Conservation (phyloP, 2,113 vertebrate species). For the Pipra filicauda region DNA sequence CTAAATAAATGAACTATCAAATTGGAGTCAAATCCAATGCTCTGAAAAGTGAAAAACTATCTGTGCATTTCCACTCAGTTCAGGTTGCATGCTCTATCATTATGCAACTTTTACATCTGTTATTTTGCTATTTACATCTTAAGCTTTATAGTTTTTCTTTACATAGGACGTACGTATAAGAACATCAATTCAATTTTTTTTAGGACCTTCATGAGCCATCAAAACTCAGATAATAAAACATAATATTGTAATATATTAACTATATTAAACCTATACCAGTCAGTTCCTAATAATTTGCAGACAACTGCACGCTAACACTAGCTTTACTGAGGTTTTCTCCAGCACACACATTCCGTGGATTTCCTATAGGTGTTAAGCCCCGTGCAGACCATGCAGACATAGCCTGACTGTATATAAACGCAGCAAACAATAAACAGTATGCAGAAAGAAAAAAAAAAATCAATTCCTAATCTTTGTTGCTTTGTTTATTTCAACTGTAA, state of each 20-base stretch:
- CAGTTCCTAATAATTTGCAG: background rate
- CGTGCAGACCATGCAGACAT: background rate
- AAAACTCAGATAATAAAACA: background rate
- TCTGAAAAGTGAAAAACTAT: background rate
- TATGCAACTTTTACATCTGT: background rate
- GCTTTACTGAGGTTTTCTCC: background rate
- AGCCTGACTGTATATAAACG: background rate
- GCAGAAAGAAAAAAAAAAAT: background rate
- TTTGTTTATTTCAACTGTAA: background rate
- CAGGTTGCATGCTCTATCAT: background rate
- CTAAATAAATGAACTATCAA: background rate
- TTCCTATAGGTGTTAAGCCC: background rate
- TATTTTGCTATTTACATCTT: background rate
- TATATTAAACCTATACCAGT: background rate
- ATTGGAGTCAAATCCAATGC: background rate
- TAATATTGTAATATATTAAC: background rate
- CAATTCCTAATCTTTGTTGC: background rate
- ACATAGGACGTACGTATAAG: background rate
- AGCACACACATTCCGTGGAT: background rate
- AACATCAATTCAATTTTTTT: background rate
- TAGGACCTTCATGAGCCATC: background rate
- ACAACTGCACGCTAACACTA: background rate
- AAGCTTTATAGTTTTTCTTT: background rate
- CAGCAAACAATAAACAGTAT: background rate
- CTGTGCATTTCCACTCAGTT: background rate